Base-by-base conservation (phyloP, 2,113 vertebrate species). In the Pelecanoides urinatrix region DNA sequence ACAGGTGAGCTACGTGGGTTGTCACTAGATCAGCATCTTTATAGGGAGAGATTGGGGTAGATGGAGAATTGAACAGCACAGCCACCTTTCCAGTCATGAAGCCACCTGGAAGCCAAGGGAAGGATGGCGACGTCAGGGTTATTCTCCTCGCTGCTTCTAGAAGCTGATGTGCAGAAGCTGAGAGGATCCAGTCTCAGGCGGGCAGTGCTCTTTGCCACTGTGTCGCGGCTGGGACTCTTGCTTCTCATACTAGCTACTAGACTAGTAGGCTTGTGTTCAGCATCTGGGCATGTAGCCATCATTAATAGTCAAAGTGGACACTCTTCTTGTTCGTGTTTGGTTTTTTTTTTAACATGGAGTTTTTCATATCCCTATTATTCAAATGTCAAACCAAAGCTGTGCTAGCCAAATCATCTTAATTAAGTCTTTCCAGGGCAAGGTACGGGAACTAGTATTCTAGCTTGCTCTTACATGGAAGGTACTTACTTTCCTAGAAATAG, bases 1-100 rank as follows among this genome's bases (percentile, higher is more conserved):
- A 10, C 25, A 29, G 18, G 13, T 30, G 53, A 52, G 36, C 6
- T 2, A 1, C 5, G 0, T 25, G n/a, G 10, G 3, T 40, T 65
- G 15, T 72, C 67, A 42, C 65, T 20, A 49, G 40, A 23, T 36
- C 8, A 50, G 20, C 19, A 11, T 50, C 36, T 50, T 44, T 13
- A 27, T 17, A 7, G 2, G 4, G 68, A 15, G 25, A 49, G 16
- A 2, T 3, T 34, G 44, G 17, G 26, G n/a, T 12, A 30, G 45
- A 5, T 56, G 73, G 23, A 73, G 77, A 66, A 15, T 9, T 45
- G 55, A 73, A 52, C 10, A 65, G 38, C 21, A 49, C 21, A 21
- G 45, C 20, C 8, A 3, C 40, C 38, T 29, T 29, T 10, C 47
- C 7, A 8, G 16, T 55, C 32, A 10, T 44, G 52, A 45, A 88